These are phyloP conservation scores for Glandiceps talaboti DNA, from an alignment of 53 echinoderm and acorn worm species.

Conservation along the genomic window DNA sequence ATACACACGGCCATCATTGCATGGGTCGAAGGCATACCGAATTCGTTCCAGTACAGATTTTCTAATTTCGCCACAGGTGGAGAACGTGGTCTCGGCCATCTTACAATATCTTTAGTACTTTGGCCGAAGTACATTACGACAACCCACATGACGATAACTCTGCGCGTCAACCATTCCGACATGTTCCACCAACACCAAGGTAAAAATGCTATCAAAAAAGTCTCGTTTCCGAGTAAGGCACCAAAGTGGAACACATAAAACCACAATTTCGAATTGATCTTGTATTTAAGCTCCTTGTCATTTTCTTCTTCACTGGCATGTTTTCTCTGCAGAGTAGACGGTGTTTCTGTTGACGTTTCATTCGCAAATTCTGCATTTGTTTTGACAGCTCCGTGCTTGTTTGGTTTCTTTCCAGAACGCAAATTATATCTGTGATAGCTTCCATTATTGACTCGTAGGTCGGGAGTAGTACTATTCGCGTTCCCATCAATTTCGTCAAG, in stretches of 20 bases:
- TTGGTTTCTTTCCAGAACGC: background rate
- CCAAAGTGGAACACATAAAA: slow-evolving; percentile 60
- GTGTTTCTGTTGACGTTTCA: background rate
- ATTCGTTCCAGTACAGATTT: slow-evolving; percentile 56
- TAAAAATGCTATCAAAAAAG: slow-evolving; percentile 59
- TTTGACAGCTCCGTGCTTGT: background rate
- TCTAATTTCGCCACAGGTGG: slow-evolving; percentile 81
- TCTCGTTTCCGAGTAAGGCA: slow-evolving; percentile 60
- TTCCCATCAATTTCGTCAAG: background rate
- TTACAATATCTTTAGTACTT: slow-evolving; percentile 63
- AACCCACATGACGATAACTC: slow-evolving; percentile 66
- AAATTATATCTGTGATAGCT: background rate
- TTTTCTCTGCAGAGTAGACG: background rate
- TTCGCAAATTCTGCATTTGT: background rate
- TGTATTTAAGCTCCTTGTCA: background rate
- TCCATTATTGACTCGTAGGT: background rate
- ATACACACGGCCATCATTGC: slow-evolving; percentile 73
- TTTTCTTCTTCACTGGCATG: background rate
- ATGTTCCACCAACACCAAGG: slow-evolving; percentile 60
- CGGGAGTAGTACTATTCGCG: background rate
- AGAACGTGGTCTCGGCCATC: slow-evolving; percentile 63
- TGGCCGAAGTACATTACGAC: slow-evolving; percentile 84
- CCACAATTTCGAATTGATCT: slow-evolving; percentile 60
- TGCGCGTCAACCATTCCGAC: slow-evolving; percentile 51
- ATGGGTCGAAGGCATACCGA: slow-evolving; percentile 95